phyloP scores from a whole-genome alignment of 2,797 vertebrate species.

The Gadopsis marmoratus region DNA sequence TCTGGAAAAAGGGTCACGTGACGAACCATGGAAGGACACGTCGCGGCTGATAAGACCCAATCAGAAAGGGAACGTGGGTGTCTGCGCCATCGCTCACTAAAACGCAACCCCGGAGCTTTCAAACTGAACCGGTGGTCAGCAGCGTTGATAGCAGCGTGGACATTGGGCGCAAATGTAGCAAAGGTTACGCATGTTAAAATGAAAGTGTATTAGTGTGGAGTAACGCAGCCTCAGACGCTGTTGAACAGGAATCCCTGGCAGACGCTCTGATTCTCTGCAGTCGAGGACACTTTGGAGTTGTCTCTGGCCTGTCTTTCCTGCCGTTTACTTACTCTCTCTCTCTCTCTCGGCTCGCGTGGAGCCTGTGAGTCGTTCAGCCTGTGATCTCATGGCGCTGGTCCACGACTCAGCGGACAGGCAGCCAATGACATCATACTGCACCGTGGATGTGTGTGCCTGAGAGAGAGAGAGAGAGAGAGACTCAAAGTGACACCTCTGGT shows the following conservation, averaged over 20 bases:
- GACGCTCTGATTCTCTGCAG: conserved; percentile 24
- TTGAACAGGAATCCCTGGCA: conserved; percentile 22
- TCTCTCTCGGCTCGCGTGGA: conserved; percentile 38
- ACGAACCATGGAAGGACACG: too few species aligned
- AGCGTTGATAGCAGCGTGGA: too few species aligned
- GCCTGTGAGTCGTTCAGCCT: conserved; percentile 69
- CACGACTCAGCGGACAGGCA: conserved; percentile 64
- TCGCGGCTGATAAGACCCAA: too few species aligned
- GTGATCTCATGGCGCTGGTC: conserved; percentile 60
- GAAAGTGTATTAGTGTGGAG: too few species aligned
- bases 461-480: not conserved
- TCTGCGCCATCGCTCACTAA: too few species aligned
- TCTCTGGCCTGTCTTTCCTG: conserved; percentile 25
- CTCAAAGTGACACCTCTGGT: conserved; percentile 79
- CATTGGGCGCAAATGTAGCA: too few species aligned
- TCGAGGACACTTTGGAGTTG: conserved; percentile 33
- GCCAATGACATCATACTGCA: conserved; percentile 76
- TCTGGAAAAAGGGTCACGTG: too few species aligned
- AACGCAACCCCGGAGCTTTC: too few species aligned
- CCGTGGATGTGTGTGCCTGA: conserved; percentile 19
- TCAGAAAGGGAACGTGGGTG: too few species aligned
- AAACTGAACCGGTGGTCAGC: too few species aligned
- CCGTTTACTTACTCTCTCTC: conserved; percentile 33
- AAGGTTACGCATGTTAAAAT: too few species aligned
- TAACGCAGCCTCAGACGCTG: not conserved